Conservation (phyloP, 2,113 vertebrate species). For the Zingel zingel region DNA sequence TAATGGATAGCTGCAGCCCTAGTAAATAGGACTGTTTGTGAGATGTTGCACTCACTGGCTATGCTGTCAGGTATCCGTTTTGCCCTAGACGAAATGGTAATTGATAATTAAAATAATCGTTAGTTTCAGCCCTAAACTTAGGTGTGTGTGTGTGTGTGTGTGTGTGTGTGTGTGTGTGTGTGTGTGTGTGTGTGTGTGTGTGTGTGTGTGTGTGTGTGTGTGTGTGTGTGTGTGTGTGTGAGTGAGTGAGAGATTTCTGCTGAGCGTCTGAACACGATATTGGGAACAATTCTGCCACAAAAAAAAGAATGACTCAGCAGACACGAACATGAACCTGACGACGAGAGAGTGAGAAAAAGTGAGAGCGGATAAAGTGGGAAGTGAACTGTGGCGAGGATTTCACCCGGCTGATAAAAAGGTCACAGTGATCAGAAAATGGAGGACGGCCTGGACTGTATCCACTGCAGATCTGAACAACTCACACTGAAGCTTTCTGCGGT, state of each 20-base stretch:
- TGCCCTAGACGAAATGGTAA: too few species aligned
- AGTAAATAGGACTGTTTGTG: too few species aligned
- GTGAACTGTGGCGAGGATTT: constrained; percentile 10
- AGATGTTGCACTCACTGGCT: too few species aligned
- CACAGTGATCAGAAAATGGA: neutral
- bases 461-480: neutral
- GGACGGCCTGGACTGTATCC: constrained; percentile 9
- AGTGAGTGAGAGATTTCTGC: too few species aligned
- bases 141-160: neutral
- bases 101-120: too few species aligned
- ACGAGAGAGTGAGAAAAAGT: neutral
- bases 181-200: neutral
- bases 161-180: neutral
- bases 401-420: constrained; percentile 45
- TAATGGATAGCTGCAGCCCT: too few species aligned
- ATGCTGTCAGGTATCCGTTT: too few species aligned
- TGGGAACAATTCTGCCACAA: constrained; percentile 64
- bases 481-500: too few species aligned
- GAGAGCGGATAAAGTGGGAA: constrained; percentile 22
- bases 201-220: neutral
- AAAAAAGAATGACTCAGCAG: constrained; percentile 76
- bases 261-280: constrained; percentile 77
- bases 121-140: neutral
- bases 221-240: neutral
- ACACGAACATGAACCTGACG: neutral